These are phyloP conservation scores for Pyrrhosoma nymphula DNA, from an alignment of 2,888 invertebrate genomes.

Conservation along the genomic window DNA sequence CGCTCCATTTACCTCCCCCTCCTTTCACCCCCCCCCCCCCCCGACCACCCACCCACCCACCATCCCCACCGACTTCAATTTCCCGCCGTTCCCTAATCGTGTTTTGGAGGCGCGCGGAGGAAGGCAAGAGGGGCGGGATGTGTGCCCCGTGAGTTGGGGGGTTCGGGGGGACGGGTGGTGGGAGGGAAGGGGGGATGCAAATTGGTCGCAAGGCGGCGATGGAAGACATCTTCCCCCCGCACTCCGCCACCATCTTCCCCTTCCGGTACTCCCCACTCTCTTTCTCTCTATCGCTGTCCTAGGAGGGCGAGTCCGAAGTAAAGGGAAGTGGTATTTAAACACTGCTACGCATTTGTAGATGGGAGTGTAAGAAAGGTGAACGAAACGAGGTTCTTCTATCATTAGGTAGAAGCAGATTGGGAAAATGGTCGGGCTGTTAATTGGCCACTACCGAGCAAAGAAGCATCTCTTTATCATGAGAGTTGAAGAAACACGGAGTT, in stretches of 20 bases:
- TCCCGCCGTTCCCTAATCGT: slow-evolving; percentile 57
- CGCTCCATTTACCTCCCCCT: neutral
- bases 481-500: too few relatives aligned
- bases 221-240: neutral
- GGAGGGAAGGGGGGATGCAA: neutral
- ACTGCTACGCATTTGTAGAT: too few relatives aligned
- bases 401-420: too few relatives aligned
- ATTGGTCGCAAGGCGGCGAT: slow-evolving; percentile 14
- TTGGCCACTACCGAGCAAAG: too few relatives aligned
- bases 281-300: neutral
- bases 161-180: neutral
- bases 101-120: slow-evolving; percentile 60
- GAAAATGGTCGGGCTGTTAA: too few relatives aligned
- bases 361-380: too few relatives aligned
- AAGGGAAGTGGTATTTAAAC: neutral
- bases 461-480: too few relatives aligned
- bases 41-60: neutral
- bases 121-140: neutral
- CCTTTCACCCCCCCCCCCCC: too few relatives aligned
- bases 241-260: neutral
- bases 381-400: too few relatives aligned
- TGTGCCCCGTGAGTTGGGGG: neutral
- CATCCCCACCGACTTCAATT: slow-evolving; percentile 25
- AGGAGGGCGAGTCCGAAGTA: neutral
- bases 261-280: neutral